Conservation (phyloP, 2,888 invertebrate genomes). For the Diplazon laetatorius region DNA sequence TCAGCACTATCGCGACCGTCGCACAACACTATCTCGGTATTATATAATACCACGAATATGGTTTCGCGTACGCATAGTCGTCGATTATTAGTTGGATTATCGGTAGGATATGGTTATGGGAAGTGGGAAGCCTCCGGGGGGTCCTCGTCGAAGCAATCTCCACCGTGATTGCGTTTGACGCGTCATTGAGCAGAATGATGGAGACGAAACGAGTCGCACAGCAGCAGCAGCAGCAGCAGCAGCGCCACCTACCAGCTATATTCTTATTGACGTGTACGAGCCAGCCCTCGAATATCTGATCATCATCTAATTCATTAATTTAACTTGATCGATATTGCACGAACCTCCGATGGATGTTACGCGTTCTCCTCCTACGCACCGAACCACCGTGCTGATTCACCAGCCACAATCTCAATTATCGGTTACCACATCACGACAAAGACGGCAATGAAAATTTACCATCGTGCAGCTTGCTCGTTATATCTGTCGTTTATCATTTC, state of each 20-base stretch:
- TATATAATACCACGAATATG: constrained; percentile 14
- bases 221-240: constrained; percentile 16
- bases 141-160: constrained; percentile 75
- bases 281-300: constrained; percentile 30
- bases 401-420: constrained; percentile 1
- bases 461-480: too few species aligned
- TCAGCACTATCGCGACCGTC: neutral
- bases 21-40: constrained; percentile 5
- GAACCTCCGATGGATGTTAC: too few species aligned
- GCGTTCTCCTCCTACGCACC: too few species aligned
- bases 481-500: too few species aligned
- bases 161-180: constrained; percentile 79
- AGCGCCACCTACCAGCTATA: neutral
- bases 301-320: constrained; percentile 44
- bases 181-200: constrained; percentile 79
- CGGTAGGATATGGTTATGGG: constrained; percentile 76
- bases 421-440: neutral
- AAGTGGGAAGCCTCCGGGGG: constrained; percentile 71
- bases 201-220: constrained; percentile 66
- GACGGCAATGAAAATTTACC: too few species aligned
- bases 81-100: constrained; percentile 77
- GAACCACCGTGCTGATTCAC: too few species aligned
- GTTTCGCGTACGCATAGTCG: neutral
- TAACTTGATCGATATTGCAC: constrained; percentile 44
- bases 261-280: constrained; percentile 40